Conservation (phyloP, 2,113 vertebrate genomes). For the Lasiurus cinereus region DNA sequence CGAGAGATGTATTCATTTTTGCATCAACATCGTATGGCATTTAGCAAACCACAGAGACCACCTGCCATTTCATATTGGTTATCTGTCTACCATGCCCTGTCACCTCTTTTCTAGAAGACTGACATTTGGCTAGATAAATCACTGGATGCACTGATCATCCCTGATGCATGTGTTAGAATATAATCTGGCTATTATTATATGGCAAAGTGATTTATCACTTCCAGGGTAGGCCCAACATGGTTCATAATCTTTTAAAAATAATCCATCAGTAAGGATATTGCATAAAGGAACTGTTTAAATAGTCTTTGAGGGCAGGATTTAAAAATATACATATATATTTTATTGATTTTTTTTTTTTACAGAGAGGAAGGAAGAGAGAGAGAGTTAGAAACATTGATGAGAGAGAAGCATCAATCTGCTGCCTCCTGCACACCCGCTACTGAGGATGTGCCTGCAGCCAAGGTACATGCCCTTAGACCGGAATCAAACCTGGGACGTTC, state of each 20-base stretch:
- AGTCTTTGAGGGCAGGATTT: not conserved
- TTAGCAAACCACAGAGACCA: not conserved
- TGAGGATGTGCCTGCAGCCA: too few species aligned
- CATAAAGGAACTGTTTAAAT: not conserved
- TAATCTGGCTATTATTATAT: constrained; percentile 38
- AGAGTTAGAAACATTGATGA: too few species aligned
- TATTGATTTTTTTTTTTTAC: too few species aligned
- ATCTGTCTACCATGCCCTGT: not conserved
- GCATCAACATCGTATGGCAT: not conserved
- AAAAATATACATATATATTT: too few species aligned
- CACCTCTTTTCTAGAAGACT: not conserved
- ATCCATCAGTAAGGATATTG: not conserved
- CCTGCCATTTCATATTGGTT: not conserved
- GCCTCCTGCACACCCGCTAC: too few species aligned
- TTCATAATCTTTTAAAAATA: constrained; percentile 4
- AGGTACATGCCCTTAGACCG: too few species aligned
- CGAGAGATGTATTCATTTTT: not conserved
- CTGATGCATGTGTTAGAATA: not conserved
- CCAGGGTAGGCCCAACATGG: not conserved
- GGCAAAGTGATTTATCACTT: not conserved
- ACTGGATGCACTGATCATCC: not conserved
- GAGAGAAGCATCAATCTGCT: too few species aligned
- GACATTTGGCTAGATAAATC: not conserved
- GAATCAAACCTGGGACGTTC: too few species aligned
- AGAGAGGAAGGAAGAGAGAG: too few species aligned